These are phyloP conservation scores for Rhinolophus sinicus DNA, from an alignment of 2,113 vertebrate genomes.

Conservation along the genomic window DNA sequence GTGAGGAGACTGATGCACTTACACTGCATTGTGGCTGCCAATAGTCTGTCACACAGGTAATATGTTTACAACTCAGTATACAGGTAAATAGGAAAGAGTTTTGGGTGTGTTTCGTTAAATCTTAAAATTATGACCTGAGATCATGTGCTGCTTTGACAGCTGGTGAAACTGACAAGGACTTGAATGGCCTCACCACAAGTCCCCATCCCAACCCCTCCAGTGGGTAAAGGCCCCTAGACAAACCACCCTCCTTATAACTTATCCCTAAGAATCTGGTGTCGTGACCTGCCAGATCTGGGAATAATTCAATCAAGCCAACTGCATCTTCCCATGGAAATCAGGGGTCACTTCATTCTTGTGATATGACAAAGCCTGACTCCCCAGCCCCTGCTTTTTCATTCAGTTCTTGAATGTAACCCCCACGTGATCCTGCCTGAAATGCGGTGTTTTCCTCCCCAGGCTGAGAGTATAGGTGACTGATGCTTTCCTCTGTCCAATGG, in stretches of 20 bases:
- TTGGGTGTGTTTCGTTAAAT: background rate
- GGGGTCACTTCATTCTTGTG: no score
- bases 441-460: no score
- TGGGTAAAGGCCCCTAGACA: background rate
- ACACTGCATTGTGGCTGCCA: background rate
- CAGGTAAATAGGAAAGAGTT: background rate
- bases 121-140: background rate
- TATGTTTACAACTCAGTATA: background rate
- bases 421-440: fast-evolving
- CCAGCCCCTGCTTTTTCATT: background rate
- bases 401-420: background rate
- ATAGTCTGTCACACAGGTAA: no score
- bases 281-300: background rate
- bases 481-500: no score
- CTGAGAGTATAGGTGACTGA: background rate
- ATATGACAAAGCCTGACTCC: background rate
- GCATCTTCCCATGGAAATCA: background rate
- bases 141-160: no score
- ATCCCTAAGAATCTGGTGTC: background rate
- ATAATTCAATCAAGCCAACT: background rate
- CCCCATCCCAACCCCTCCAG: background rate
- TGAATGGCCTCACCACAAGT: background rate
- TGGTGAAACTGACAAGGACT: background rate
- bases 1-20: no score
- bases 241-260: background rate